Conservation (phyloP, 2,888 invertebrate species). For the Chrysolina oricalcia region DNA sequence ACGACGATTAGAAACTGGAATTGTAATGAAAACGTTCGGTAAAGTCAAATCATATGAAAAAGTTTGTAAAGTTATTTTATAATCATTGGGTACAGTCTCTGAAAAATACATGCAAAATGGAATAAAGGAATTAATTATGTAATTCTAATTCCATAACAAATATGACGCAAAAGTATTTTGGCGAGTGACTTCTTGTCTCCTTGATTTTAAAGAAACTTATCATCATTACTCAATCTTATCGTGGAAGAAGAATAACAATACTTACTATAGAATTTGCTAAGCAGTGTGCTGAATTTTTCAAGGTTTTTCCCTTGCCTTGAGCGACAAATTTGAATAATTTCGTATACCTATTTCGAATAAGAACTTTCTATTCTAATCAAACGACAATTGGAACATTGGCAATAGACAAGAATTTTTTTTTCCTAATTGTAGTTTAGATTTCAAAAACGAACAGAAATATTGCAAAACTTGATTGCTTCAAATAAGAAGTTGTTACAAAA, state of each 20-base stretch:
- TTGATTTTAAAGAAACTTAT: conserved; percentile 20
- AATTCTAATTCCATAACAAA: background rate
- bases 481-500: too few relatives aligned
- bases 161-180: background rate
- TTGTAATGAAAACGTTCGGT: too few relatives aligned
- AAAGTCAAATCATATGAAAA: too few relatives aligned
- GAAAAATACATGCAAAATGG: background rate
- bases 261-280: conserved; percentile 19
- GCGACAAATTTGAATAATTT: conserved; percentile 3
- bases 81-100: background rate
- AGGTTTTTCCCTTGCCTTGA: conserved; percentile 21
- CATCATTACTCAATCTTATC: conserved; percentile 22
- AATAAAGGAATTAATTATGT: background rate
- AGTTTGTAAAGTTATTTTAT: too few relatives aligned
- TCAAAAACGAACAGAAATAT: too few relatives aligned
- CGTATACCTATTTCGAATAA: background rate
- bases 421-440: too few relatives aligned
- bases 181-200: background rate
- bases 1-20: too few relatives aligned
- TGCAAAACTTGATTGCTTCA: too few relatives aligned
- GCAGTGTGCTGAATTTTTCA: conserved; percentile 6
- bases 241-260: conserved; percentile 25
- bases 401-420: too few relatives aligned
- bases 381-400: background rate
- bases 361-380: conserved; percentile 20